Percentiles rank a stretch among this genome's conserved stretches.
Evolutionary conservation across 2,888 invertebrate species (phyloP).

Genomic region (Rhagophthalmus giganteus): DNA sequence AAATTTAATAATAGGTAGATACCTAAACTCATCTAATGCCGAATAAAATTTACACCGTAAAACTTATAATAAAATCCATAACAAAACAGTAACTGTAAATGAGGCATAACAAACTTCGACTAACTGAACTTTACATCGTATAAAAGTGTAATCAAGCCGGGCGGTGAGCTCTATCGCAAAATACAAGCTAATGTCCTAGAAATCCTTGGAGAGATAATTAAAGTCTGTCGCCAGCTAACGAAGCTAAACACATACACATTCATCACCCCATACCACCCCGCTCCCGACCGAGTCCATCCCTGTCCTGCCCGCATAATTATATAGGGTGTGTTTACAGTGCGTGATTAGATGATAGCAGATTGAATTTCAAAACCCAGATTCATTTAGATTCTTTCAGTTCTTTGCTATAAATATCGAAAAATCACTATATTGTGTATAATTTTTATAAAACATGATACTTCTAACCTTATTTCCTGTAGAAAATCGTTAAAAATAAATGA

Average conservation of each 20-base stretch:
- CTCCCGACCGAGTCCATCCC: slow-evolving; percentile 37
- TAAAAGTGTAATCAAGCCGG: slow-evolving; percentile 44
- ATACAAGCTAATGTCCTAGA: slow-evolving; percentile 44
- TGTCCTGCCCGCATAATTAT: slow-evolving; percentile 49
- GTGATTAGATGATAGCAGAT: slow-evolving; percentile 49
- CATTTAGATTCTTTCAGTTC: slow-evolving; percentile 37
- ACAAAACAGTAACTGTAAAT: slow-evolving; percentile 26
- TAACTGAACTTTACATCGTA: slow-evolving; percentile 32
- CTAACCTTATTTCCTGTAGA: too few relatives aligned
- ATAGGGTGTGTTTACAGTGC: slow-evolving; percentile 49
- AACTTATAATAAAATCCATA: slow-evolving; percentile 27
- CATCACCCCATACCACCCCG: slow-evolving; percentile 43
- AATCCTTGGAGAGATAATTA: slow-evolving; percentile 56
- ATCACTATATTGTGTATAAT: too few relatives aligned
- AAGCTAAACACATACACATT: slow-evolving; percentile 52
- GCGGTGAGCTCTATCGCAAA: slow-evolving; percentile 38
- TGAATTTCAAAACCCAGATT: slow-evolving; percentile 42
- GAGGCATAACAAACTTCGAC: slow-evolving; percentile 28
- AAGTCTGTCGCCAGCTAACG: slow-evolving; percentile 54
- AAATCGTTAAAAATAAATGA: too few relatives aligned
- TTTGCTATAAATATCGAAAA: slow-evolving; percentile 2
- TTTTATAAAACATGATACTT: too few relatives aligned
- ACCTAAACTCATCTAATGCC: too few relatives aligned
- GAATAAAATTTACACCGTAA: too few relatives aligned
- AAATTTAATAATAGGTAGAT: too few relatives aligned